Base-by-base conservation (phyloP, 2,797 vertebrate species). In the Semotilus atromaculatus region DNA sequence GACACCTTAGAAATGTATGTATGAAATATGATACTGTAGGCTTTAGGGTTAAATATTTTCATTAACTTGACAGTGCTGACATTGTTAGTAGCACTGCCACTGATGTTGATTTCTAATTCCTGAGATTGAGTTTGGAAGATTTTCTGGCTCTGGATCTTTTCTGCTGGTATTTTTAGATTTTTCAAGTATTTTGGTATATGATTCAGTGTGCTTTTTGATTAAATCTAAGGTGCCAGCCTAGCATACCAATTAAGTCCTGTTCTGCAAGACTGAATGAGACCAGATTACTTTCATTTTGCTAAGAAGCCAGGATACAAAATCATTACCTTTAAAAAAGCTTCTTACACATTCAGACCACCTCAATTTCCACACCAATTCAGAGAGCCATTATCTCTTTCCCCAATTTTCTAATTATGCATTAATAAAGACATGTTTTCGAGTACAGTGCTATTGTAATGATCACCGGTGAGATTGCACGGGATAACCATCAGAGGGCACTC, bases 261-360 rank as follows among this genome's bases (percentile, higher is more conserved):
- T 78, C 55, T 78, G 55, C 55, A 40, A 78, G 55, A 78, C 55
- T 29, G 75, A 62, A 78, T 62, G 7, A 40, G 23, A 43, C 14
- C 34, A 38, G 31, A 43, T 26, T 43, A 19, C 4, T 62, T 75
- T 53, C 1, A 55, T 75, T 75, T 75, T 36, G 9, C 19, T 23
- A 40, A 40, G 36, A 62, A 26, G 31, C 72, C 1, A 72, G 19
- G 43, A 74, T 34, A 53, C 43, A 53, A 34, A 13, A 60, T 74
- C 45, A 51, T 53, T 53, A 53, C 26, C 18, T 34, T 71, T 29
- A 53, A 34, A 53, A 74, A 53, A 53, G 19, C 45, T 45, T 29
- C 7, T 19, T 18, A 45, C 1, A 1, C 40, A 72, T 72, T 53
- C 48, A 74, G 26, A 31, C 71, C 4, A 51, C 43, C 23, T 71